Conservation (phyloP, 2,888 invertebrate species). For the Rhyacophila evoluta region DNA sequence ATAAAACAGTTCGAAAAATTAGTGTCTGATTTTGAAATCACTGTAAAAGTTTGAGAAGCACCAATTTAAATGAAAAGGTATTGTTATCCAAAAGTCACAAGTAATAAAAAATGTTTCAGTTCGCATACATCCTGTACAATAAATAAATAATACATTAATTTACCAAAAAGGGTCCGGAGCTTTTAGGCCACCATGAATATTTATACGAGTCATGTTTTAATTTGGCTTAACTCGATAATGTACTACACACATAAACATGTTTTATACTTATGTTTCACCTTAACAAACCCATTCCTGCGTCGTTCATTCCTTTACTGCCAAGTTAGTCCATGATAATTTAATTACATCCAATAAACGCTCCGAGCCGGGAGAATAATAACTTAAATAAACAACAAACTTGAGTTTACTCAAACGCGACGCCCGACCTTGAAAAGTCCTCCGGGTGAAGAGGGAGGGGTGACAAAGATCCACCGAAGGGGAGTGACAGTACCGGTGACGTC, state of each 20-base stretch:
- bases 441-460: background rate
- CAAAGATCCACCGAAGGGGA: background rate
- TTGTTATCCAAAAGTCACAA: no score
- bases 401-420: background rate
- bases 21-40: no score
- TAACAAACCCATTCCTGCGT: background rate
- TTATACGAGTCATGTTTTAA: constrained; percentile 7
- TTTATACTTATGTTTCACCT: background rate
- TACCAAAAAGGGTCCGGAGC: background rate
- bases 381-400: constrained; percentile 19
- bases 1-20: no score
- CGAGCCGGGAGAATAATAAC: background rate
- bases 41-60: no score
- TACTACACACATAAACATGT: background rate
- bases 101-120: no score
- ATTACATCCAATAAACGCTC: constrained; percentile 15
- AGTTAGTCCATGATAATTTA: constrained; percentile 9
- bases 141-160: no score
- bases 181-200: background rate
- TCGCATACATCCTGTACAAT: no score
- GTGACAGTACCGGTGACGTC: background rate
- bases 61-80: no score
- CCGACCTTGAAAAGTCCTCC: constrained; percentile 12
- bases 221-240: constrained; percentile 1
- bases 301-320: background rate